phyloP scores from a whole-genome alignment of 2,888 invertebrate species.

The Pollenia labialis region DNA sequence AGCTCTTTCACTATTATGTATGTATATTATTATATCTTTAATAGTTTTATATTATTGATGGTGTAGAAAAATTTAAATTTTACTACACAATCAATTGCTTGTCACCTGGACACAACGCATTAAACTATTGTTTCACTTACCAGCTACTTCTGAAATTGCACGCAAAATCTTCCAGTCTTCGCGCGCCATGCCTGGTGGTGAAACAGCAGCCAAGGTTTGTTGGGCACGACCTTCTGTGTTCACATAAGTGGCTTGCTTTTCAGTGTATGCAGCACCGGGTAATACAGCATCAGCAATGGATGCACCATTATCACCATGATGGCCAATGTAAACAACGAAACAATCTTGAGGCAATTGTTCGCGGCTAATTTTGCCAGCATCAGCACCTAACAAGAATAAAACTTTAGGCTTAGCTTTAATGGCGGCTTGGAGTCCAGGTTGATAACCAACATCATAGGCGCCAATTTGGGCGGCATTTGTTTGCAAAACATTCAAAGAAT shows the following conservation, averaged over 20 bases:
- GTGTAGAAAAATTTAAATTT: too few relatives aligned
- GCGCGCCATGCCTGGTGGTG: conserved; percentile 96
- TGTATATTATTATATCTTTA: too few relatives aligned
- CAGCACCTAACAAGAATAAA: conserved; percentile 97
- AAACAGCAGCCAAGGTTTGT: conserved; percentile 93
- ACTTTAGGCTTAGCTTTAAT: conserved; percentile 90
- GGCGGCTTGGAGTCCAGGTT: conserved; percentile 87
- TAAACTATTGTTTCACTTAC: conserved; percentile 77
- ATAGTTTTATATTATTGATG: too few relatives aligned
- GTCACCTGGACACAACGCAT: too few relatives aligned
- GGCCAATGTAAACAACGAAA: conserved; percentile 96
- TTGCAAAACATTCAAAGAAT: conserved; percentile 97
- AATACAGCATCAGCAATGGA: conserved; percentile 95
- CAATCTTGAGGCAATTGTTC: conserved; percentile 92
- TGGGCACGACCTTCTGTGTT: conserved; percentile 99
- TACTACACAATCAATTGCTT: too few relatives aligned
- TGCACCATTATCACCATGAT: conserved; percentile 98
- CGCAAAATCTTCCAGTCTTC: conserved; percentile 99
- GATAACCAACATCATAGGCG: conserved; percentile 97
- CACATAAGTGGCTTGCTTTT: conserved; percentile 98
- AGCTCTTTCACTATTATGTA: too few relatives aligned
- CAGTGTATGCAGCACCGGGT: conserved; percentile 99
- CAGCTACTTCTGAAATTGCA: conserved; percentile 95
- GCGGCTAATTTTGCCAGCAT: conserved; percentile 91
- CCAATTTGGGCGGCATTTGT: conserved; percentile 96